These are phyloP conservation scores for Xestia xanthographa DNA, from an alignment of 2,888 invertebrate species.

Conservation along the genomic window DNA sequence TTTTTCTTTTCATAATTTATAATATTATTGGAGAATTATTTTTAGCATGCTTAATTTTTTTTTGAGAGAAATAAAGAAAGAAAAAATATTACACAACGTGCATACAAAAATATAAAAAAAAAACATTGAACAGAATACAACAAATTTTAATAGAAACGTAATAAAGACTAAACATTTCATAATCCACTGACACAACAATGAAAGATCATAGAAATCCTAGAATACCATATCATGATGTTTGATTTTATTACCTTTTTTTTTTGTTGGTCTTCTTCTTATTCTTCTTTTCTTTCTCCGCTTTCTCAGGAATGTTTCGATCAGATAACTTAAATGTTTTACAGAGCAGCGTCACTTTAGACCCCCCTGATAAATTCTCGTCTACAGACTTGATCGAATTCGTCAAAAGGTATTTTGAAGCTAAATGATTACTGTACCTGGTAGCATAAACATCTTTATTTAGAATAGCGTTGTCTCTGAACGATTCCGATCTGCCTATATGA, in stretches of 20 bases:
- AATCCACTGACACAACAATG: too few relatives aligned
- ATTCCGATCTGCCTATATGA: constrained; percentile 46
- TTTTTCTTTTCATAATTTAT: background rate
- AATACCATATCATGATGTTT: constrained; percentile 36
- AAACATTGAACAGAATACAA: too few relatives aligned
- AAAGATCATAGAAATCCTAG: constrained; percentile 10
- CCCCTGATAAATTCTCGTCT: constrained; percentile 82
- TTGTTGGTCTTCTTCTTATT: constrained; percentile 48
- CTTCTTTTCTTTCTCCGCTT: constrained; percentile 53
- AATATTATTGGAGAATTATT: background rate
- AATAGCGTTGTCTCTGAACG: constrained; percentile 67
- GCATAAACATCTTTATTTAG: constrained; percentile 76
- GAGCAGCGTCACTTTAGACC: constrained; percentile 85
- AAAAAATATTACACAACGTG: too few relatives aligned
- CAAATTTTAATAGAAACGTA: too few relatives aligned
- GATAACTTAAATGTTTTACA: constrained; percentile 86
- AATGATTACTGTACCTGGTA: constrained; percentile 79
- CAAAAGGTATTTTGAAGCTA: constrained; percentile 82
- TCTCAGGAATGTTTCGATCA: constrained; percentile 72
- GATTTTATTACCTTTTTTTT: constrained; percentile 50
- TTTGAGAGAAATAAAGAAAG: background rate
- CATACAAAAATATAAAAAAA: too few relatives aligned
- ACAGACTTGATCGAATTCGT: constrained; percentile 84
- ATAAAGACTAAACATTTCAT: background rate
- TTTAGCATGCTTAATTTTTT: background rate